These are phyloP conservation scores for Mola mola DNA, from an alignment of 2,113 vertebrate species.

Conservation along the genomic window DNA sequence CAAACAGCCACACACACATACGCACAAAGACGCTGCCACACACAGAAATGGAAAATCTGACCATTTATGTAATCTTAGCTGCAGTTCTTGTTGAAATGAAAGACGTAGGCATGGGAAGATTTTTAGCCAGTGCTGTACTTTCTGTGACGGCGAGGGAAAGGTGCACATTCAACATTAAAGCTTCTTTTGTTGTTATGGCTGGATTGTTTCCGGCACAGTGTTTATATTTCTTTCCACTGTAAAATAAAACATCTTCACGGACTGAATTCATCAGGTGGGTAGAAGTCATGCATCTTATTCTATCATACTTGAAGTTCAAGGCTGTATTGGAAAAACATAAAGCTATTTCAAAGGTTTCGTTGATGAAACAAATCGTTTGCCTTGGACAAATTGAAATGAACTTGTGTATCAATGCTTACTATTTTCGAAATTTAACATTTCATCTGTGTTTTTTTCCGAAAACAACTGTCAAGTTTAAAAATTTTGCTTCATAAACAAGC, in stretches of 20 bases:
- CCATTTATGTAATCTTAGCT: slow-evolving; percentile 54
- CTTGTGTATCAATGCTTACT: too few species aligned
- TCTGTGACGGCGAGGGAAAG: background rate
- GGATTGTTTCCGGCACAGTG: too few species aligned
- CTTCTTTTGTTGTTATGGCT: too few species aligned
- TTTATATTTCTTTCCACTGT: background rate
- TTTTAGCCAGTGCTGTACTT: slow-evolving; percentile 8
- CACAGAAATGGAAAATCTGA: slow-evolving; percentile 70
- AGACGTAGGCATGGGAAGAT: slow-evolving; percentile 24
- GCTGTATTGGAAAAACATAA: background rate
- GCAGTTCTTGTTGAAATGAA: slow-evolving; percentile 43
- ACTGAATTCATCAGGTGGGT: background rate
- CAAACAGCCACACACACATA: slow-evolving; percentile 68
- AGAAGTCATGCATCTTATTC: background rate
- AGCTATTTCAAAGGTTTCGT: too few species aligned
- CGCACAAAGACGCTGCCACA: slow-evolving; percentile 53
- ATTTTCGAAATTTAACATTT: too few species aligned
- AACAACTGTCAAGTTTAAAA: too few species aligned
- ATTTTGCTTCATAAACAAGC: too few species aligned
- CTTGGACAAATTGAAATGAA: too few species aligned
- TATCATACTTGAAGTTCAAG: too few species aligned
- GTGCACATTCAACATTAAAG: too few species aligned
- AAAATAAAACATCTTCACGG: background rate
- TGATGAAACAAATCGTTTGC: too few species aligned
- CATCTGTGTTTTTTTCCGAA: too few species aligned